Evolutionary conservation across 2,797 vertebrate genomes (phyloP), one percentile per base, ranked within the genome.

Genomic region (Megaceryle alcyon): DNA sequence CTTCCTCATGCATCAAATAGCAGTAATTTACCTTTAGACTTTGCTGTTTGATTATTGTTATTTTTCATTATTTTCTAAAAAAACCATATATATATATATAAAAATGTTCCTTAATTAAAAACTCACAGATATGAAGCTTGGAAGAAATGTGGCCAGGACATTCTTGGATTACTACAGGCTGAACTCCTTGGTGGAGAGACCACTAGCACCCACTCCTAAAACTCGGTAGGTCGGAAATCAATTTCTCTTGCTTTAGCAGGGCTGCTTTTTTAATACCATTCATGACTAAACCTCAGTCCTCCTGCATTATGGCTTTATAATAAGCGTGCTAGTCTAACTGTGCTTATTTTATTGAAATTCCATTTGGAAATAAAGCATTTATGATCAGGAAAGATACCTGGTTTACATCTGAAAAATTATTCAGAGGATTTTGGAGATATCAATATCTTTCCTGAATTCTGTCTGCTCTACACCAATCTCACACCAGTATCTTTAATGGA

Each of bases 121-220:
- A 78, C 57, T 88, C 57, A 93, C 98, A 99, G 99, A 99, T 96
- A 99, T 99, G 98, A 99, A 99, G 93, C 97, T 99, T 94, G 99
- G 99, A 80, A 98, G 98, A 88, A 99, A 99, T 2, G 99, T 99
- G 93, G 99, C 99, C 26, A 98, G 99, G 72, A 99, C 99, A 0
- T 99, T 99, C 97, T 96, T 99, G 97, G 99, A 99, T 98, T 99
- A 99, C 97, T 99, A 99, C 96, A 99, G 98, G 95, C 98, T 99
- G 94, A 99, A 98, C 93, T 95, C 98, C 28, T 96, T 98, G 76
- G 98, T 98, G 63, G 98, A 99, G 54, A 98, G 97, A 97, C 98
- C 97, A 49, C 92, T 98, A 37, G 86, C 97, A 68, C 97, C 98
- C 29, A 85, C 96, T 81, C 96, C 97, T 17, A 98, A 94, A 73